Evolutionary conservation across 2,888 invertebrate genomes (phyloP), one percentile per base, ranked within the genome.

Genomic region (Ichneumon xanthorius): DNA sequence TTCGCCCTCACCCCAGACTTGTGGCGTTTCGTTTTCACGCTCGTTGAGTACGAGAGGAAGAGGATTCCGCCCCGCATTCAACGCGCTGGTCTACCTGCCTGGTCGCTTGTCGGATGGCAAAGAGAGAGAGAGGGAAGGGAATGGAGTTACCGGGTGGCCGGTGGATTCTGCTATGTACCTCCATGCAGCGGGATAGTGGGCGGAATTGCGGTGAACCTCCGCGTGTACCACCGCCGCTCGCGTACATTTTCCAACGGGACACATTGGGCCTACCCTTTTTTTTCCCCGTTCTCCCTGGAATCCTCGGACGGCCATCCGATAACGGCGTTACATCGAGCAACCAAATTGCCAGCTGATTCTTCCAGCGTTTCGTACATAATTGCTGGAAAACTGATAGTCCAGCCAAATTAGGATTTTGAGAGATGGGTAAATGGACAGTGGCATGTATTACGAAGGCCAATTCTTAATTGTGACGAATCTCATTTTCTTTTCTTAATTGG

Each of bases 201-300:
- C 91, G 90, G 92, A 92, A 92, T 91, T 92, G 92, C 92, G 91
- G 93, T 92, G 89, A 89, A 91, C 91, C 91, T 90, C 89, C 88
- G 90, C 89, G 89, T 90, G 90, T 89, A 88, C 87, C 87, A 84
- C 87, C 84, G 73, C 77, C 81, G 82, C 81, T 86, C 87, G 86
- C 88, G 87, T 85, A 87, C 88, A 88, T 89, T 89, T 89, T 88
- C 88, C 90, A 84, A 83, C 82, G 82, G 85, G 76, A 81, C 81
- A 82, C 71, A 77, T 68, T 80, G 78, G 67, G 73, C 80, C 67
- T 63, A 14, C 63, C 37, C 30, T 40, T 61, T 80, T 78, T 83
- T 73, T 75, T 80, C 33, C 40, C 63, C n/a, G 22, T 80, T 83
- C 63, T 72, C 9, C 80, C 22, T 40, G 48, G 61, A 71, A 40